A percentile compares a stretch with the other conserved stretches of the same genome.
Conservation (phyloP, 2,888 invertebrate genomes). For the Lasioglossum malachurum region DNA sequence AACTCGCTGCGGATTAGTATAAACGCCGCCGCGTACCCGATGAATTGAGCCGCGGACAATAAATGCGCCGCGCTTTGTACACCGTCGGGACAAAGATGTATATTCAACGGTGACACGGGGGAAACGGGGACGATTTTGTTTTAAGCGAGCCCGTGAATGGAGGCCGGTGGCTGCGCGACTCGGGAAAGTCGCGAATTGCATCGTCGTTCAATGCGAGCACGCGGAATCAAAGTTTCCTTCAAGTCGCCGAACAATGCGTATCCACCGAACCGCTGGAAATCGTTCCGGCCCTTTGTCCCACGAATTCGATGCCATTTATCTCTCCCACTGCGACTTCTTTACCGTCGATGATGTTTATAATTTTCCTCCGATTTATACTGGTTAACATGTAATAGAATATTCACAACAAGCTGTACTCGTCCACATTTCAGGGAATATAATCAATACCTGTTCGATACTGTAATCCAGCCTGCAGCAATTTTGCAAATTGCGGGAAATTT, state of each 20-base stretch:
- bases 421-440: no score
- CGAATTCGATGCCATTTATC: background rate
- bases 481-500: background rate
- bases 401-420: no score
- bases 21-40: constrained; percentile 34
- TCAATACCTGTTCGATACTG: no score
- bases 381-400: background rate
- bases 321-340: background rate
- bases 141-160: constrained; percentile 13
- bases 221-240: constrained; percentile 6
- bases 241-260: background rate
- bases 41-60: constrained; percentile 55
- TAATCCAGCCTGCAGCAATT: background rate
- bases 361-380: background rate
- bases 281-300: background rate
- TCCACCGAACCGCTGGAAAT: background rate
- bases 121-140: constrained; percentile 43
- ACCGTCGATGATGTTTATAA: background rate
- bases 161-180: background rate
- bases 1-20: constrained; percentile 43
- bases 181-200: constrained; percentile 8
- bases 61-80: constrained; percentile 39
- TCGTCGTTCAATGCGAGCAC: constrained; percentile 1
- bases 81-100: constrained; percentile 38
- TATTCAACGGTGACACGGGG: constrained; percentile 18